Base-by-base conservation (phyloP, 2,113 vertebrate species). In the Onychostruthus taczanowskii region DNA sequence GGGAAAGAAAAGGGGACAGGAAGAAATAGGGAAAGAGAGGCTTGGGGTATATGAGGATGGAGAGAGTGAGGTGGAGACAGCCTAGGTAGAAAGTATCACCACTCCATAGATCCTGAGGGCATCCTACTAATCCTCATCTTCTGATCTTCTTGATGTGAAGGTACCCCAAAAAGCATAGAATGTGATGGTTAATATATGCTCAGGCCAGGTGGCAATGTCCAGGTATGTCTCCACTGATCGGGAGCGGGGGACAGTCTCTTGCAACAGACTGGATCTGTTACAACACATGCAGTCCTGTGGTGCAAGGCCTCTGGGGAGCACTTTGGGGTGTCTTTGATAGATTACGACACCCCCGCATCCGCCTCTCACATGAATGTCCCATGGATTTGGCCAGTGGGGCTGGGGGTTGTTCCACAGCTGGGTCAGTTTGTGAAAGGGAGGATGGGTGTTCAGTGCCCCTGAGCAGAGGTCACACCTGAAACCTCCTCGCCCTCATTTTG, bases 401-500 rank as follows among this genome's bases (percentile, higher is more conserved):
- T 72, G 37, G 16, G 16, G 5, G 50, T 35, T 44, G 50, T 35
- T 44, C 31, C 43, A 61, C 12, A 64, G 24, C 47, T 43, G 24
- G 30, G 14, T 9, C 61, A 53, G 37, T 79, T 64, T 43, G 61
- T 52, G 11, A 43, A n/a, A 35, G 31, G 19, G 19, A 53, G 37
- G 14, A 30, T 44, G 49, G 15, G 24, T 53, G 24, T 23, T 64
- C 37, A 44, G 7, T 64, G 24, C 14, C 49, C 19, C 37, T 28
- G 31, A 64, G 15, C 39, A 44, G 47, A 43, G 15, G 24, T 43
- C 19, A n/a, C 24, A 35, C 18, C 4, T 28, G 31, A 78, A 64
- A 43, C 37, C 37, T 64, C 24, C 7, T 41, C 2, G 0, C 24
- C 24, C 6, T 53, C 9, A 3, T 44, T 35, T 64, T 4, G 5